Evolutionary conservation across 1,140 invertebrate genomes (phyloP).

Genomic region (Tetragnatha versicolor): DNA sequence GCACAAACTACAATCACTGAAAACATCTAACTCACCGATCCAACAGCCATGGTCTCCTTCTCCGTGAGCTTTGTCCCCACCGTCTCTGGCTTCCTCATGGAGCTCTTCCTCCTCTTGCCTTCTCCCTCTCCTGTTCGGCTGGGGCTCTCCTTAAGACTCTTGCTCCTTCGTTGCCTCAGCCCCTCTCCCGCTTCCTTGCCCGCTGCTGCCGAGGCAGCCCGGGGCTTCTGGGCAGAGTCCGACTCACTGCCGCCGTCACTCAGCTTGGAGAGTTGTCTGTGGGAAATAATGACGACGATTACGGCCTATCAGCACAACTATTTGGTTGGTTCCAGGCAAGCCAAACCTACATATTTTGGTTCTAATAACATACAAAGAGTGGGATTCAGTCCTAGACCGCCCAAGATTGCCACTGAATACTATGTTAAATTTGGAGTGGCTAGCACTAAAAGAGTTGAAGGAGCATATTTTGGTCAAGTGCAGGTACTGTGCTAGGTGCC

Average conservation of each 20-base stretch:
- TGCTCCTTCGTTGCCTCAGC: neutral
- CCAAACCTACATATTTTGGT: no score
- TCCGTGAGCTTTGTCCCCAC: conserved; percentile 30
- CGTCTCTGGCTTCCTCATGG: neutral
- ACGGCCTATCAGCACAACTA: no score
- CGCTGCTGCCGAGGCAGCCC: neutral
- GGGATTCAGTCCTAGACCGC: no score
- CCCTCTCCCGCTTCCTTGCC: conserved; percentile 11
- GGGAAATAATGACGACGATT: neutral
- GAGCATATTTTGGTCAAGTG: no score
- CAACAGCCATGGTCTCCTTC: conserved; percentile 41
- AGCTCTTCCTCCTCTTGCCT: neutral
- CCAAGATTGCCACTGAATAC: no score
- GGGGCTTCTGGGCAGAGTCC: neutral
- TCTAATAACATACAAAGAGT: no score
- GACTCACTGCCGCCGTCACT: conserved; percentile 28
- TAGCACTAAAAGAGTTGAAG: no score
- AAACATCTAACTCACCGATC: conserved; percentile 46
- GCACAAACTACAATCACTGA: no score
- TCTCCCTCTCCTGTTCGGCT: neutral
- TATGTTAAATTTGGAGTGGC: no score
- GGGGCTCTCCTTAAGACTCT: conserved; percentile 1
- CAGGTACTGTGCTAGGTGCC: no score
- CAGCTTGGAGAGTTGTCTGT: conserved; percentile 36
- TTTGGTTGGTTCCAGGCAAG: no score